phyloP scores from a whole-genome alignment of 2,888 invertebrate genomes.

The Coleophora flavipennella region DNA sequence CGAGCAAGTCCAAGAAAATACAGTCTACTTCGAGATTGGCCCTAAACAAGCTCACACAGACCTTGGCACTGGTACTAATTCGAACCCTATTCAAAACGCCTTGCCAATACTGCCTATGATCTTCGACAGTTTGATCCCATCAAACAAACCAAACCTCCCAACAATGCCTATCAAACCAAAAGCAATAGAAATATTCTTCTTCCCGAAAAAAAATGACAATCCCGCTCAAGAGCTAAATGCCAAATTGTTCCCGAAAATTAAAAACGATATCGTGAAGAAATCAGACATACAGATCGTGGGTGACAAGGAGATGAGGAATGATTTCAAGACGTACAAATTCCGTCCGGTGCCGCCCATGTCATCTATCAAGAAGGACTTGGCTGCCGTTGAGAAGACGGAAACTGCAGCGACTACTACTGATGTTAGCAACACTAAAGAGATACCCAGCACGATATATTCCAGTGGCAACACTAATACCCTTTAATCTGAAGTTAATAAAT shows the following conservation, averaged over 20 bases:
- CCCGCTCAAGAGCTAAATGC: slow-evolving; percentile 16
- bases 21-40: slow-evolving; percentile 38
- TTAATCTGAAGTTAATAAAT: too few relatives aligned
- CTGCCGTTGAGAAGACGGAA: slow-evolving; percentile 15
- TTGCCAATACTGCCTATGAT: slow-evolving; percentile 28
- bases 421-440: too few relatives aligned
- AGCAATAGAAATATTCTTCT: slow-evolving; percentile 45
- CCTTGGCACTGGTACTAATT: not conserved
- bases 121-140: slow-evolving; percentile 28
- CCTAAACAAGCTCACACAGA: slow-evolving; percentile 23
- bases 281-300: slow-evolving; percentile 40
- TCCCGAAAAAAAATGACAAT: slow-evolving; percentile 43
- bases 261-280: slow-evolving; percentile 20
- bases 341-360: slow-evolving; percentile 17
- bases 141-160: slow-evolving; percentile 18
- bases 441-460: too few relatives aligned
- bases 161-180: slow-evolving; percentile 28
- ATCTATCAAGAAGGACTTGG: slow-evolving; percentile 41
- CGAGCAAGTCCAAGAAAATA: slow-evolving; percentile 43
- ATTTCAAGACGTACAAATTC: slow-evolving; percentile 23
- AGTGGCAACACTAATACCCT: too few relatives aligned
- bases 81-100: slow-evolving; percentile 10
- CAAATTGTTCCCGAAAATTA: slow-evolving; percentile 22
- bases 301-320: slow-evolving; percentile 34
- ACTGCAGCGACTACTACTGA: not conserved